A percentile compares a stretch with the other conserved stretches of the same genome.
phyloP scores from a whole-genome alignment of 2,113 vertebrate species.

The Orycteropus afer region DNA sequence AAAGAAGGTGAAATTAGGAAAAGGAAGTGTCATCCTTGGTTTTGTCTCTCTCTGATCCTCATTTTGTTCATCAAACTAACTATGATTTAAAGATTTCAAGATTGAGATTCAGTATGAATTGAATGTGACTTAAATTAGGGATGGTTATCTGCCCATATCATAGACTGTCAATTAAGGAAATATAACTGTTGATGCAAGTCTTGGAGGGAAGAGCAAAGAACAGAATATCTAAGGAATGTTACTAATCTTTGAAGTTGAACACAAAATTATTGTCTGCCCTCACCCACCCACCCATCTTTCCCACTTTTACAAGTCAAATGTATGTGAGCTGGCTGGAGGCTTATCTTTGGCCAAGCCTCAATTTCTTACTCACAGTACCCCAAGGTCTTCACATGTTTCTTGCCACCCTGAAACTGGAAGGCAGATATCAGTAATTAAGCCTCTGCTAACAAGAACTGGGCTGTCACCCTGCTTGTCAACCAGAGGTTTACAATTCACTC shows the following conservation, averaged over 20 bases:
- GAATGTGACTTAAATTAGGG: neutral
- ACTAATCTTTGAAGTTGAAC: neutral
- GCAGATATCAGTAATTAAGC: constrained; percentile 6
- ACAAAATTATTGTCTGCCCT: neutral
- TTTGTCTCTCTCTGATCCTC: neutral
- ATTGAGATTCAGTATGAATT: neutral
- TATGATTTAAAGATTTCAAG: neutral
- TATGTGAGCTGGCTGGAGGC: neutral
- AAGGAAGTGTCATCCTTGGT: neutral
- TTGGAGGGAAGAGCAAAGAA: neutral
- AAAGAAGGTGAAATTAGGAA: neutral
- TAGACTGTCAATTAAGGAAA: neutral
- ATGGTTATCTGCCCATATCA: neutral
- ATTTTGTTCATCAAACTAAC: neutral
- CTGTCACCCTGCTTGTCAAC: constrained; percentile 20
- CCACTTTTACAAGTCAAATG: neutral
- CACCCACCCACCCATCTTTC: neutral
- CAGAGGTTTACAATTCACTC: constrained; percentile 33
- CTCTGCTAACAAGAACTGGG: constrained; percentile 25
- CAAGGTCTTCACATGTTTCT: neutral
- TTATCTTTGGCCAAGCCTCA: neutral
- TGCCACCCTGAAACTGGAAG: neutral
- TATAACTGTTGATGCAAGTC: neutral
- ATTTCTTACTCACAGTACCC: neutral
- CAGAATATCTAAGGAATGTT: neutral